phyloP scores from a whole-genome alignment of 2,113 vertebrate species.

The Chaetura pelagica region DNA sequence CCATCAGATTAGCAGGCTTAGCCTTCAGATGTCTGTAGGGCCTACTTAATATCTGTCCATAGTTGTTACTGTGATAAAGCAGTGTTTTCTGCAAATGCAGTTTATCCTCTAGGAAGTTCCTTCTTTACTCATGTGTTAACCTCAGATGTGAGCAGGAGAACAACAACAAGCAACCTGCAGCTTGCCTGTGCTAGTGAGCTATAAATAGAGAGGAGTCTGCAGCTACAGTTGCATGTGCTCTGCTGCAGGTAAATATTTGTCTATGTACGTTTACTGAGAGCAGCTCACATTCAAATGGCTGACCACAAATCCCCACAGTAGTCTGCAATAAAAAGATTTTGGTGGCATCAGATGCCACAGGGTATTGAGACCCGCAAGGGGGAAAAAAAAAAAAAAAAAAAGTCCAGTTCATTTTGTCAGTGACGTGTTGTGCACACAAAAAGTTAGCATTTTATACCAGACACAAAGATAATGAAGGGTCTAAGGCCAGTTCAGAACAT shows the following conservation, averaged over 20 bases:
- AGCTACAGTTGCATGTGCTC: neutral
- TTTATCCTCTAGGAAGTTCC: constrained; percentile 33
- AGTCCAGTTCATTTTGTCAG: neutral
- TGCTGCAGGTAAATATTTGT: constrained; percentile 42
- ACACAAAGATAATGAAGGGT: neutral
- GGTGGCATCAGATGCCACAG: neutral
- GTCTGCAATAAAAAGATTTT: neutral
- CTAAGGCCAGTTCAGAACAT: neutral
- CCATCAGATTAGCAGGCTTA: constrained; percentile 8
- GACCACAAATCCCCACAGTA: neutral
- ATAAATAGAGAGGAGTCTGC: neutral
- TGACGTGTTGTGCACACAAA: neutral
- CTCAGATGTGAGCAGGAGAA: neutral
- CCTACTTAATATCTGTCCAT: neutral
- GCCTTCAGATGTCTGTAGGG: neutral
- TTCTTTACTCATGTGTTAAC: neutral
- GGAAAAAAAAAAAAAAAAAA: neutral
- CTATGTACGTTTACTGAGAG: neutral
- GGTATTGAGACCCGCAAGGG: neutral
- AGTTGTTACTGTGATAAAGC: neutral
- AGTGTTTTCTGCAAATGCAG: constrained; percentile 21
- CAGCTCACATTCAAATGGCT: neutral
- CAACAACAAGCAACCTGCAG: neutral
- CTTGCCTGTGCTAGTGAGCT: neutral
- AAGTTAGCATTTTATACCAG: neutral